phyloP scores from a whole-genome alignment of 2,888 invertebrate species.

The Lithophane leautieri region DNA sequence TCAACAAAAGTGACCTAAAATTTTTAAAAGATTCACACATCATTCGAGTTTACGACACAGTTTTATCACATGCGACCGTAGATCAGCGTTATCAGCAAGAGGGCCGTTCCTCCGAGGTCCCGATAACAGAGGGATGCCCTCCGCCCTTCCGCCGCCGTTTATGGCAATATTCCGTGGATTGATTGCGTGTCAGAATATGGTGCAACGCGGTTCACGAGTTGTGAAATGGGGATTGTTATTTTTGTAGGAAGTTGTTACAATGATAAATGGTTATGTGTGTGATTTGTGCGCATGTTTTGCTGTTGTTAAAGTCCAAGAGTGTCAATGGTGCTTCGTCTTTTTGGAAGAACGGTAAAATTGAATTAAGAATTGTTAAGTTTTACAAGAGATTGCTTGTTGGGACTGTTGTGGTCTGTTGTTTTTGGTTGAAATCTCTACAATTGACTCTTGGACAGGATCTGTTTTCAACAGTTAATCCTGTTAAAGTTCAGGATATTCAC shows the following conservation, averaged over 20 bases:
- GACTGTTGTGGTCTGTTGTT: background rate
- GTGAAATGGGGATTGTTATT: slow-evolving; percentile 22
- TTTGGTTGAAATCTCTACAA: background rate
- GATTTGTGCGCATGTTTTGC: background rate
- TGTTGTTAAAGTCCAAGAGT: background rate
- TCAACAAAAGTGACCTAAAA: slow-evolving; percentile 43
- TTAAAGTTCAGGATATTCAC: background rate
- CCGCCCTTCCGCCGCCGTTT: slow-evolving; percentile 47
- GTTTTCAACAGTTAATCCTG: background rate
- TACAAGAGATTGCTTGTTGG: background rate
- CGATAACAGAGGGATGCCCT: slow-evolving; percentile 50
- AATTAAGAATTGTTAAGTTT: background rate
- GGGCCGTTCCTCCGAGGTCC: slow-evolving; percentile 33
- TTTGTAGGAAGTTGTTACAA: slow-evolving; percentile 41
- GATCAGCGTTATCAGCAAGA: slow-evolving; percentile 60
- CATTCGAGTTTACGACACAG: slow-evolving; percentile 57
- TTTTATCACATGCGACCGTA: slow-evolving; percentile 56
- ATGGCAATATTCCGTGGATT: slow-evolving; percentile 65
- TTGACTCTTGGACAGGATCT: background rate
- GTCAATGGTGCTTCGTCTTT: background rate
- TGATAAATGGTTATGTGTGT: slow-evolving; percentile 24
- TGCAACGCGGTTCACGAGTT: slow-evolving; percentile 32
- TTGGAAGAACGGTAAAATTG: background rate
- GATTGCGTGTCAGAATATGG: slow-evolving; percentile 54
- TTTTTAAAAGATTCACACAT: slow-evolving; percentile 54